phyloP scores from a whole-genome alignment of 2,888 invertebrate species.

The Aspidiotus rigidus region DNA sequence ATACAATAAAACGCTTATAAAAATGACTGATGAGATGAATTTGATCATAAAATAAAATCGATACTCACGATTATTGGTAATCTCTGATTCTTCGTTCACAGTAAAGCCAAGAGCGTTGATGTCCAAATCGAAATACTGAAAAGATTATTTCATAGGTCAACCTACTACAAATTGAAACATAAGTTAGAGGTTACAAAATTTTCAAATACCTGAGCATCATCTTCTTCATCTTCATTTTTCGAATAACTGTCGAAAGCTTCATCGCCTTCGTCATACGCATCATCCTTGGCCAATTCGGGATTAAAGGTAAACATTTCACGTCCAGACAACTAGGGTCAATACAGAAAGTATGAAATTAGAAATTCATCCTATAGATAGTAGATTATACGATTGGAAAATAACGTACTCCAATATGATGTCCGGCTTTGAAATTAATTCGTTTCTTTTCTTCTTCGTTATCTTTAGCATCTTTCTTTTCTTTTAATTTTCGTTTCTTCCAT shows the following conservation, averaged over 20 bases:
- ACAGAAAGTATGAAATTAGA: background rate
- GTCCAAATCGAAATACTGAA: constrained; percentile 27
- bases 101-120: constrained; percentile 22
- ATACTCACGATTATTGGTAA: constrained; percentile 25
- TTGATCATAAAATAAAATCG: constrained; percentile 24
- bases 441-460: constrained; percentile 81
- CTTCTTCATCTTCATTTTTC: constrained; percentile 53
- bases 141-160: background rate
- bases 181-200: constrained; percentile 6
- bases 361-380: background rate
- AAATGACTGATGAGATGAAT: constrained; percentile 27
- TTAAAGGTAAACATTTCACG: constrained; percentile 99
- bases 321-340: constrained; percentile 65
- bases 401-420: constrained; percentile 73
- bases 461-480: constrained; percentile 63
- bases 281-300: constrained; percentile 79
- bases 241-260: constrained; percentile 68
- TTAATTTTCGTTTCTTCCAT: constrained; percentile 96
- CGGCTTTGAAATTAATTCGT: constrained; percentile 82
- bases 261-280: constrained; percentile 78
- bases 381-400: background rate
- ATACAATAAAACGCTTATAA: constrained; percentile 37
- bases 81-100: constrained; percentile 18
- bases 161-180: background rate
- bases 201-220: constrained; percentile 42